Base-by-base conservation (phyloP, 2,797 vertebrate genomes). In the Onychomys leucogaster region DNA sequence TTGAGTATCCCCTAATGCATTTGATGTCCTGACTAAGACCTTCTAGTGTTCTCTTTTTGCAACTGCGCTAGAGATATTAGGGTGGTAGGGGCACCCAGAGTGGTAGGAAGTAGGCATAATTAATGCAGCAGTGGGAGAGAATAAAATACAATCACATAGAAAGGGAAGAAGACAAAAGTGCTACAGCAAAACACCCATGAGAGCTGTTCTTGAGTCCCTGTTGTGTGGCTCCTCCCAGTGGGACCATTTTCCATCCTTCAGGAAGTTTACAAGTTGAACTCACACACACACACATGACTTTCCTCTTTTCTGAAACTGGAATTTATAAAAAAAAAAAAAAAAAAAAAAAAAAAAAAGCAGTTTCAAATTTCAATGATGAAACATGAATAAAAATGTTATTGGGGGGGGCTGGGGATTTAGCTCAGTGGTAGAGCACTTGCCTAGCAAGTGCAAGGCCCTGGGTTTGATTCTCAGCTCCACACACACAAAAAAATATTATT, bases 321-420 rank as follows among this genome's bases (percentile, higher is more conserved):
- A 85, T 91, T 85, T 55, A 4, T 34, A 80, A n/a, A n/a, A n/a
- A n/a, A 34, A 80, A 81, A 93, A 91, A 32, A 3, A 3, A 19
- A n/a, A n/a, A 80, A n/a, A n/a, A n/a, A n/a, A 34, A 80, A 81
- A 93, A 91, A 32, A 3, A 3, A 19, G 43, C 2, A 49, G 16
- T 67, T 34, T 89, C 80, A 91, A 92, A 89, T 71, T 89, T 90
- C 69, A 65, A 86, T 85, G 67, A 73, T 43, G 37, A 94, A 94
- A 21, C 14, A 76, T 34, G 7, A 46, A 65, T 94, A 46, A 87
- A 92, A 92, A 75, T 21, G 52, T 76, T 43, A 67, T 37, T 67
- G n/a, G n/a, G n/a, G n/a, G n/a, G n/a, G n/a, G n/a, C n/a, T n/a
- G n/a, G n/a, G n/a, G n/a, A n/a, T n/a, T n/a, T n/a, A n/a, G n/a